These are phyloP conservation scores for Acanthis flammea DNA, from an alignment of 2,797 vertebrate species.

Conservation along the genomic window DNA sequence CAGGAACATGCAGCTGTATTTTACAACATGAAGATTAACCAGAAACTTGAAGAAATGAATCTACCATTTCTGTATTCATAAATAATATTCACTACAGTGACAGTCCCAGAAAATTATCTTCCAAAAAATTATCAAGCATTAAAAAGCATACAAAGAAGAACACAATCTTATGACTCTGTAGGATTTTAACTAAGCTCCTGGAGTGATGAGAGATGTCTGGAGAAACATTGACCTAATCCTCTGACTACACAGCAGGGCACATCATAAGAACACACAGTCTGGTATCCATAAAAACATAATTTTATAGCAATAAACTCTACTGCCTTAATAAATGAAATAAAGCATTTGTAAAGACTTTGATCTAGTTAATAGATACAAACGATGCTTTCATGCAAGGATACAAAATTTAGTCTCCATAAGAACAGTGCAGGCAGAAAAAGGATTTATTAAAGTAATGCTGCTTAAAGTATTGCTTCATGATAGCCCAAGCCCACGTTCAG, in stretches of 20 bases:
- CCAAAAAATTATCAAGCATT: background rate
- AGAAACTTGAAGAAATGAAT: background rate
- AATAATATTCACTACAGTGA: background rate
- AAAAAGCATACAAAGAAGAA: background rate
- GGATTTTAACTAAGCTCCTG: background rate
- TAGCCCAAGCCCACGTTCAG: background rate
- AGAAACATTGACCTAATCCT: background rate
- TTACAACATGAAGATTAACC: background rate
- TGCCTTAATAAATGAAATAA: slow-evolving; percentile 5
- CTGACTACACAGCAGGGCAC: background rate
- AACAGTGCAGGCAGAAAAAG: background rate
- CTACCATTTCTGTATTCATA: background rate
- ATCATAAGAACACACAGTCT: background rate
- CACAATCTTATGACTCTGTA: background rate
- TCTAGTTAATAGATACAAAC: slow-evolving; percentile 33
- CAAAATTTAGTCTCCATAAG: background rate
- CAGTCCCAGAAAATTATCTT: background rate
- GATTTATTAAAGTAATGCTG: background rate
- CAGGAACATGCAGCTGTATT: background rate
- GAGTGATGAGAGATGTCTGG: background rate
- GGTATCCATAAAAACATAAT: background rate
- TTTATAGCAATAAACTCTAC: slow-evolving; percentile 6
- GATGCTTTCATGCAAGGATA: background rate
- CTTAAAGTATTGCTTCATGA: background rate
- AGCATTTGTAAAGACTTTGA: background rate